A percentile compares a stretch with the other conserved stretches of the same genome.
phyloP scores from a whole-genome alignment of 2,113 vertebrate genomes.

The Atractosteus spatula region DNA sequence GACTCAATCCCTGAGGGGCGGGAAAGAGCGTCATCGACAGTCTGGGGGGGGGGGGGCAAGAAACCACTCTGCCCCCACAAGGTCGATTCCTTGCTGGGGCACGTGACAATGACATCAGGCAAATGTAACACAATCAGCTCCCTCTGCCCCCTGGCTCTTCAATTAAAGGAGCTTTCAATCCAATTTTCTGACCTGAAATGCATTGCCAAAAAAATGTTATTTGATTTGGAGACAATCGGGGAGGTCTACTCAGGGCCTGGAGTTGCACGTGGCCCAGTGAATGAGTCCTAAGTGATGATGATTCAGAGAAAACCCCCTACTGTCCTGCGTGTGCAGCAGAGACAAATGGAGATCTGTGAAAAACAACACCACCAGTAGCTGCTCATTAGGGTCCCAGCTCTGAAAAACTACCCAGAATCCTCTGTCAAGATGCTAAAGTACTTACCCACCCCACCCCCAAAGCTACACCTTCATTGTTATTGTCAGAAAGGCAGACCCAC shows the following conservation, averaged over 20 bases:
- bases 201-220: background rate
- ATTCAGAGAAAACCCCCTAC: background rate
- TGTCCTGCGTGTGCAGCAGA: background rate
- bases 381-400: no score
- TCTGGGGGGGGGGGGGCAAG: no score
- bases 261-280: background rate
- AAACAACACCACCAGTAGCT: background rate
- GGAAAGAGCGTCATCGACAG: no score
- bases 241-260: background rate
- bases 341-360: background rate
- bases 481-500: no score
- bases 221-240: background rate
- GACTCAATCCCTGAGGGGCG: no score
- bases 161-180: background rate
- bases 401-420: no score
- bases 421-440: no score
- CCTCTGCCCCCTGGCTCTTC: background rate
- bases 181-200: constrained; percentile 6
- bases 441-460: background rate
- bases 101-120: no score
- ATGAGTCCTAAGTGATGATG: background rate
- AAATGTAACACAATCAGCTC: no score
- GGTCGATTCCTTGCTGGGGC: no score
- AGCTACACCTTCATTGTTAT: no score
- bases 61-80: no score